A percentile compares a stretch with the other conserved stretches of the same genome.
Evolutionary conservation across 1,140 invertebrate genomes (phyloP).

Genomic region (Hypsibius dujardini): DNA sequence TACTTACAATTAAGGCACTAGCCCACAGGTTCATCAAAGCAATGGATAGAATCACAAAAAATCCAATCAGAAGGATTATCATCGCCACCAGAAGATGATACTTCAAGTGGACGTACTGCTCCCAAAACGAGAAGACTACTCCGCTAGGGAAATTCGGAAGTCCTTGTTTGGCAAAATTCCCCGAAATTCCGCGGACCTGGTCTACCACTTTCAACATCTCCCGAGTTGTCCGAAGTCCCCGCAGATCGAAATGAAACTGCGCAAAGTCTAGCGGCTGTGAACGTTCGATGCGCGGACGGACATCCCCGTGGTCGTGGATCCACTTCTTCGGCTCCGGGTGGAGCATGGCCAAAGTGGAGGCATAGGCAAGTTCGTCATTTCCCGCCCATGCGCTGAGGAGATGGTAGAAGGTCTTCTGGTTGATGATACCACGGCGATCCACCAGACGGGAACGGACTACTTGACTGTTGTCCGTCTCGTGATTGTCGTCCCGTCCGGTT

Average conservation of each 20-base stretch:
- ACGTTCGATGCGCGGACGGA: conserved; percentile 76
- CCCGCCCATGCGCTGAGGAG: conserved; percentile 89
- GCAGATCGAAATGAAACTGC: too few relatives aligned
- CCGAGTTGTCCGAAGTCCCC: too few relatives aligned
- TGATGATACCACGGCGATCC: conserved; percentile 91
- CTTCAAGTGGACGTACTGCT: conserved; percentile 77
- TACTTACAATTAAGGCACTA: too few relatives aligned
- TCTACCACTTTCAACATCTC: too few relatives aligned
- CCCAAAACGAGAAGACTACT: conserved; percentile 83
- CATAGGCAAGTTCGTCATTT: conserved; percentile 82
- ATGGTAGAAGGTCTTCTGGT: conserved; percentile 90
- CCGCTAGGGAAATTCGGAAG: conserved; percentile 90
- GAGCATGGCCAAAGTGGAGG: conserved; percentile 64
- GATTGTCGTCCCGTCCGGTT: too few relatives aligned
- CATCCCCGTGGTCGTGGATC: conserved; percentile 52
- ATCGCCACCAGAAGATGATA: conserved; percentile 58
- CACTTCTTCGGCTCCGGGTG: conserved; percentile 67
- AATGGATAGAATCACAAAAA: conserved; percentile 56
- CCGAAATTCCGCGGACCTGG: conserved; percentile 54
- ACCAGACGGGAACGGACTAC: too few relatives aligned
- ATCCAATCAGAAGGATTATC: conserved; percentile 50
- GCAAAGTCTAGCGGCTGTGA: conserved; percentile 74
- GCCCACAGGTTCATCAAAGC: too few relatives aligned
- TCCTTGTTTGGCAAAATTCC: conserved; percentile 62
- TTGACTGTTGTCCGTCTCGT: too few relatives aligned